These are phyloP conservation scores for Alligator mississippiensis DNA, from an alignment of 2,113 vertebrate species.

Conservation along the genomic window DNA sequence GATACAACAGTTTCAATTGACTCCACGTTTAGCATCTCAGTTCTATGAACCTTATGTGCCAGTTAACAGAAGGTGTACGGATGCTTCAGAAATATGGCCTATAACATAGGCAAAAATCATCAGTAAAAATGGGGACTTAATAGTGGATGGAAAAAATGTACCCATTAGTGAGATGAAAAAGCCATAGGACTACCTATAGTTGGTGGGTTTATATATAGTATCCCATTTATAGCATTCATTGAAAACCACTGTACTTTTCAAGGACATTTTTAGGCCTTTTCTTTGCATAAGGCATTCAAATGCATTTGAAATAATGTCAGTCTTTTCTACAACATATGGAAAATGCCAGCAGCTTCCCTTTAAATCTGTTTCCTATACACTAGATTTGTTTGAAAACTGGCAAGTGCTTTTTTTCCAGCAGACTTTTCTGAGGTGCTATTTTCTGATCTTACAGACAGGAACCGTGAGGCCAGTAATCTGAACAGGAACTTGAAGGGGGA, in stretches of 20 bases:
- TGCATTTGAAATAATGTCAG: conserved; percentile 56
- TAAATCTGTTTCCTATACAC: conserved; percentile 42
- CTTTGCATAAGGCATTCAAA: conserved; percentile 49
- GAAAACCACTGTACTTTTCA: conserved; percentile 48
- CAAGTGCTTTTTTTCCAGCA: conserved; percentile 27
- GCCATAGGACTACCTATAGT: background rate
- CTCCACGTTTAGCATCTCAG: conserved; percentile 37
- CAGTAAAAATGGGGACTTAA: background rate
- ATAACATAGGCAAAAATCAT: conserved; percentile 20
- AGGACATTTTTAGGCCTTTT: conserved; percentile 47
- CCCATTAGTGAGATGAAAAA: background rate
- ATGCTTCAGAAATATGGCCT: background rate
- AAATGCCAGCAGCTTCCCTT: conserved; percentile 46
- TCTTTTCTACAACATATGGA: conserved; percentile 53
- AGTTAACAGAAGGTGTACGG: background rate
- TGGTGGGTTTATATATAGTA: background rate
- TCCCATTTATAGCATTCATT: background rate
- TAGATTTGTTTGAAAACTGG: conserved; percentile 70
- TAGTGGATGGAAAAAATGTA: background rate
- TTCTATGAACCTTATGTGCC: conserved; percentile 23
- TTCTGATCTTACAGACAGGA: conserved; percentile 52
- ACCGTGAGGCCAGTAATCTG: conserved; percentile 18
- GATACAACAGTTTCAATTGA: conserved; percentile 28
- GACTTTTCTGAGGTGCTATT: conserved; percentile 25
- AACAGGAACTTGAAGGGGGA: background rate